A percentile compares a stretch with the other conserved stretches of the same genome.
phyloP scores from a whole-genome alignment of 2,888 invertebrate genomes.

The Tridacna gigas region DNA sequence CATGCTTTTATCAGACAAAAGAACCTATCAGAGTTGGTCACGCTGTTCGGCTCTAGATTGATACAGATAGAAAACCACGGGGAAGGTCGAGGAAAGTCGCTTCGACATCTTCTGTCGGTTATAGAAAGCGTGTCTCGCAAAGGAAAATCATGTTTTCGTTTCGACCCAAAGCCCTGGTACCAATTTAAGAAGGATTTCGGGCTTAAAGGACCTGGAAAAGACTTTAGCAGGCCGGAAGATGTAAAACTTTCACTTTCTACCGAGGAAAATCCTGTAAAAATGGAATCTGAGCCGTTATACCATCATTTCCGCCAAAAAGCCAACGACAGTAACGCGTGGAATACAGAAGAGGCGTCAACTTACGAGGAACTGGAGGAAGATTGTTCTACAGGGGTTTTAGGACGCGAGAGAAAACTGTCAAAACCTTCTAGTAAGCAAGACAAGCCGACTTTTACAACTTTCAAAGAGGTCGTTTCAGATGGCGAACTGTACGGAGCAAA shows the following conservation, averaged over 20 bases:
- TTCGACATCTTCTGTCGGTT: not conserved
- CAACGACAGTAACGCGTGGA: not conserved
- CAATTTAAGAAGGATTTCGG: not conserved
- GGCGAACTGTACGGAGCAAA: not conserved
- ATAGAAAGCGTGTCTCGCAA: not conserved
- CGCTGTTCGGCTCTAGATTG: not conserved
- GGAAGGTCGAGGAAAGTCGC: not conserved
- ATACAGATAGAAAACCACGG: slow-evolving; percentile 11
- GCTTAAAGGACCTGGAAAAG: not conserved
- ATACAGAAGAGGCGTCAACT: not conserved
- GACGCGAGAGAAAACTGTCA: no score
- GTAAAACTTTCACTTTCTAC: not conserved
- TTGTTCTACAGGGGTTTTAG: no score
- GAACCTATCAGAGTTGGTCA: not conserved
- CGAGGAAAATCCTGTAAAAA: not conserved
- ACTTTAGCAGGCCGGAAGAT: not conserved
- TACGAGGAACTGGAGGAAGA: not conserved
- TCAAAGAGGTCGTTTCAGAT: not conserved
- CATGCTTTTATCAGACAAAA: not conserved
- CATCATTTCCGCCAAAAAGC: not conserved
- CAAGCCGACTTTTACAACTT: not conserved
- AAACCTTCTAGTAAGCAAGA: not conserved
- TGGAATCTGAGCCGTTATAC: not conserved
- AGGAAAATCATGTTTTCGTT: not conserved
- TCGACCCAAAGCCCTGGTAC: not conserved